Base-by-base conservation (phyloP, 2,797 vertebrate species). In the Naso thynnoides region DNA sequence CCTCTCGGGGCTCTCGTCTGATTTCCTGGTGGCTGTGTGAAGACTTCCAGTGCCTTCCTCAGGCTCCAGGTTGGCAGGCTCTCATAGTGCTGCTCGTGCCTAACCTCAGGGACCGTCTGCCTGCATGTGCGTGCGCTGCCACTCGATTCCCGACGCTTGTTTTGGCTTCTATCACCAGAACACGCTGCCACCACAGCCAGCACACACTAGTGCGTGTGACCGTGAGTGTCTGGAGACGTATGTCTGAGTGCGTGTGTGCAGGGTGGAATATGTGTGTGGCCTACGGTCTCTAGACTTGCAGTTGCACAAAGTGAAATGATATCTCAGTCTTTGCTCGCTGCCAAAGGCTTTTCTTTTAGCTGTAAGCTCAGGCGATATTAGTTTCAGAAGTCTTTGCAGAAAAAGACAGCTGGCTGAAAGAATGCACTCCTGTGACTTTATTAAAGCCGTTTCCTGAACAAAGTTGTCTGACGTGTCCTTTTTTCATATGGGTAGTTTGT, bases 81-180 rank as follows among this genome's bases (percentile, higher is more conserved):
- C 73, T 88, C 80, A 77, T 50, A 76, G 76, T 36, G n/a, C 52
- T 73, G 11, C 76, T 74, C 73, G 71, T 88, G 81, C 83, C 67
- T 77, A 86, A 77, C 82, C 86, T 84, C 86, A 79, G 48, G 74
- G 70, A 79, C 61, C 71, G 33, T 44, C 63, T 78, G 78, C 67
- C 57, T 82, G 55, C 59, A 24, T 76, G 59, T 72, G 62, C 71
- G 55, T 61, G 64, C 48, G 23, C 58, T 65, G 76, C 76, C 78
- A 69, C 71, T 81, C 63, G 44, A 27, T 64, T 74, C 66, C 71
- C 49, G 53, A 10, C 27, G 74, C 65, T 86, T 76, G 65, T 81
- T 76, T 85, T 89, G 83, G 87, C 84, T 65, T 73, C 16, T 21
- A 54, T 81, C 77, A 72, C 69, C 60, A 58, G 57, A 73, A 63